phyloP scores from a whole-genome alignment of 2,797 vertebrate species.

The Rhynchonycteris naso region DNA sequence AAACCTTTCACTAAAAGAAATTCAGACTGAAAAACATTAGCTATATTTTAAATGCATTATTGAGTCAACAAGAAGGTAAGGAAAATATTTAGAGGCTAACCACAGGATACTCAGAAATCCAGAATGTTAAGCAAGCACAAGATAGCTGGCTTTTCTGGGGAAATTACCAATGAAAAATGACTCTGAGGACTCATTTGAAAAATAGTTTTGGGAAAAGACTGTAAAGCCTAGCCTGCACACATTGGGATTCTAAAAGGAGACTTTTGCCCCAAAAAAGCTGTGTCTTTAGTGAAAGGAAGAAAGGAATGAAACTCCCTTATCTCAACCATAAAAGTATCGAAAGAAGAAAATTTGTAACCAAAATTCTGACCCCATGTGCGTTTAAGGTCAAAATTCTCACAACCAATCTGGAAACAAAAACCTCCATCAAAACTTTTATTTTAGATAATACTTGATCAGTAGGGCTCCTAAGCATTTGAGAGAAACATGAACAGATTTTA shows the following conservation, averaged over 20 bases:
- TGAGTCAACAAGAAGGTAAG: not conserved
- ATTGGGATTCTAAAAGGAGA: not conserved
- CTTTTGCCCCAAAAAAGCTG: not conserved
- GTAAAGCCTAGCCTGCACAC: not conserved
- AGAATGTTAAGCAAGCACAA: not conserved
- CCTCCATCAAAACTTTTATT: not conserved
- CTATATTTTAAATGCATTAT: conserved; percentile 1
- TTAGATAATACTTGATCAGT: not conserved
- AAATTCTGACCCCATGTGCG: not conserved
- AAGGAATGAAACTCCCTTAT: not conserved
- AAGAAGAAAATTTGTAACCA: not conserved
- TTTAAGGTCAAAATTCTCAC: not conserved
- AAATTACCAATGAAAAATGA: not conserved
- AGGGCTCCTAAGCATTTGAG: not conserved
- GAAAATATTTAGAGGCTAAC: not conserved
- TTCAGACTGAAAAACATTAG: not conserved
- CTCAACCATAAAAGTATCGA: not conserved
- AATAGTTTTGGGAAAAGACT: not conserved
- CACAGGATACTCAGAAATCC: not conserved
- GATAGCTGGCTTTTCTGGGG: not conserved
- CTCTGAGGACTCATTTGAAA: not conserved
- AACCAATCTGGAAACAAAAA: not conserved
- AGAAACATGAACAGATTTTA: not conserved
- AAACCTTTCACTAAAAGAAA: conserved; percentile 29
- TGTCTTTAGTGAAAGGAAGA: not conserved